These are phyloP conservation scores for Elmis aenea DNA, from an alignment of 2,888 invertebrate genomes.

Conservation along the genomic window DNA sequence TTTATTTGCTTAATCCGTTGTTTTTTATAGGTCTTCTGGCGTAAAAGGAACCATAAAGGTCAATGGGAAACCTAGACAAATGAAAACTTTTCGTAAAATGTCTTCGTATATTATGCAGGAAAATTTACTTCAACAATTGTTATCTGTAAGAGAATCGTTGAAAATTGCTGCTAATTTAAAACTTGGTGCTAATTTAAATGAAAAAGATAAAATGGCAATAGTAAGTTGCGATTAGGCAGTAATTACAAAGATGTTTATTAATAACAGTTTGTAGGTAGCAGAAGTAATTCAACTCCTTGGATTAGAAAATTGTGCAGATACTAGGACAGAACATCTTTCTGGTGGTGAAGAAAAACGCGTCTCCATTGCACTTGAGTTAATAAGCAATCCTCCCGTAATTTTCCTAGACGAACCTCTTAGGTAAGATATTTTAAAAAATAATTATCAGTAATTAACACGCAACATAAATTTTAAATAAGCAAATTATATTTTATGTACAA, in stretches of 20 bases:
- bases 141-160: constrained; percentile 85
- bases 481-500: no score
- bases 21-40: constrained; percentile 3
- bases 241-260: no score
- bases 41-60: constrained; percentile 5
- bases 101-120: constrained; percentile 13
- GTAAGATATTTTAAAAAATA: no score
- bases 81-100: constrained; percentile 8
- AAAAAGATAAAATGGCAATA: no score
- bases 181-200: no score
- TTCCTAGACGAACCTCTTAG: constrained; percentile 79
- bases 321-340: constrained; percentile 61
- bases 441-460: no score
- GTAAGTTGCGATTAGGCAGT: no score
- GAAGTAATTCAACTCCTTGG: constrained; percentile 70
- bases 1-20: no score
- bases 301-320: constrained; percentile 60
- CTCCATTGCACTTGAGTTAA: constrained; percentile 70
- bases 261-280: constrained; percentile 54
- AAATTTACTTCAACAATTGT: constrained; percentile 11
- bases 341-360: constrained; percentile 76
- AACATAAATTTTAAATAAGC: no score
- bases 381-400: constrained; percentile 78
- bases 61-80: constrained; percentile 1
- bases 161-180: constrained; percentile 80